Evolutionary conservation across 2,797 vertebrate genomes (phyloP).

Genomic region (Sebastes aleutianus): DNA sequence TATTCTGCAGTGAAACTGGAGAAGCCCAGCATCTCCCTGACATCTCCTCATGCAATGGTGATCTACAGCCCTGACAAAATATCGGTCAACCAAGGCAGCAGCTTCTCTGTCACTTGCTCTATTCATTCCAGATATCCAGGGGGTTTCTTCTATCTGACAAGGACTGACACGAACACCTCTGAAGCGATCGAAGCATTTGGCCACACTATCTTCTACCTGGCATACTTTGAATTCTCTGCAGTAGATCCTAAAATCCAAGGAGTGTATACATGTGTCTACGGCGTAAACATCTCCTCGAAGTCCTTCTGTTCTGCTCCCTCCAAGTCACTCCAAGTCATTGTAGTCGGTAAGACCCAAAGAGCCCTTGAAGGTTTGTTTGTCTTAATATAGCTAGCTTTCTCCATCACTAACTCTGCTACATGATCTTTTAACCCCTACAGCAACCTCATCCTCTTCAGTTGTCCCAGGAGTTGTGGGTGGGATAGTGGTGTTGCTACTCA

Average conservation of each 20-base stretch:
- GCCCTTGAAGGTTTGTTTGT: not conserved
- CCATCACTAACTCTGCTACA: not conserved
- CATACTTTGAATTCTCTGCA: constrained; percentile 66
- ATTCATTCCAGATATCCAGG: constrained; percentile 54
- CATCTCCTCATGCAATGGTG: constrained; percentile 58
- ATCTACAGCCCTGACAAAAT: constrained; percentile 62
- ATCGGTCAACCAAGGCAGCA: constrained; percentile 60
- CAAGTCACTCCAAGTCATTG: constrained; percentile 52
- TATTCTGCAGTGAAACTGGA: constrained; percentile 68
- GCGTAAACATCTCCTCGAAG: constrained; percentile 65
- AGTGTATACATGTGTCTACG: constrained; percentile 71
- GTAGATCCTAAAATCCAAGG: constrained; percentile 61
- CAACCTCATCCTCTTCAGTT: constrained; percentile 30
- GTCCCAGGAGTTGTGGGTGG: constrained; percentile 34
- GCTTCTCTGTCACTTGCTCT: constrained; percentile 75
- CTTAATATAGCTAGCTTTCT: not conserved
- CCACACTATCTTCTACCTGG: constrained; percentile 61
- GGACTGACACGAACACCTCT: constrained; percentile 16
- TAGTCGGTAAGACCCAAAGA: constrained; percentile 51
- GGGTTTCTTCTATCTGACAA: constrained; percentile 70
- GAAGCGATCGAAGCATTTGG: constrained; percentile 35
- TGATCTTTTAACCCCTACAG: constrained; percentile 33
- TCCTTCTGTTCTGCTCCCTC: constrained; percentile 65
- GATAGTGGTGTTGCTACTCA: constrained; percentile 50
- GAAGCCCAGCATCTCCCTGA: constrained; percentile 69